A percentile compares a stretch with the other conserved stretches of the same genome.
These are phyloP conservation scores for Tinamus major DNA, from an alignment of 2,797 vertebrate genomes.

Conservation along the genomic window DNA sequence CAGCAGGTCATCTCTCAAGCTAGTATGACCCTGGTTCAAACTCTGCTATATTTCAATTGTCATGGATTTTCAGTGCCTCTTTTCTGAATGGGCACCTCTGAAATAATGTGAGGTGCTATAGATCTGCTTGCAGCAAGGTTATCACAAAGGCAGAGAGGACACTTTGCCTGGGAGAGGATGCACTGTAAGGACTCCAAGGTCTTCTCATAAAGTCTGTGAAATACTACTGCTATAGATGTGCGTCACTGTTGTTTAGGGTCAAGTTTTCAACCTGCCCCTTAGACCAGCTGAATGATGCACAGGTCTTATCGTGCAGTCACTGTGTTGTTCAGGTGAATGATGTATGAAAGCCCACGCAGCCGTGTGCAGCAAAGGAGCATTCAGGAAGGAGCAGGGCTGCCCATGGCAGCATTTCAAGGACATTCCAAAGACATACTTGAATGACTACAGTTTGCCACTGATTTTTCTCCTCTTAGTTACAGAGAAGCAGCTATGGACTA, in stretches of 20 bases:
- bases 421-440: background rate
- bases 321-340: background rate
- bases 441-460: accelerated
- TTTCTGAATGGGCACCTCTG: constrained; percentile 59
- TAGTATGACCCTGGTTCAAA: background rate
- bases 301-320: background rate
- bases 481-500: background rate
- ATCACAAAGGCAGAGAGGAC: constrained; percentile 51
- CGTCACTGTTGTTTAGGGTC: background rate
- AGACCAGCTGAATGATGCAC: background rate
- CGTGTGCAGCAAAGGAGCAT: accelerated
- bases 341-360: background rate
- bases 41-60: constrained; percentile 55
- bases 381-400: background rate
- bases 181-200: constrained; percentile 16
- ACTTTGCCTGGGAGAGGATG: background rate
- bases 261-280: constrained; percentile 2
- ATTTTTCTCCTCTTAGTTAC: background rate
- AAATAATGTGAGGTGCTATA: constrained; percentile 48
- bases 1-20: constrained; percentile 10
- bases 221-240: background rate
- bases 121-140: constrained; percentile 60
- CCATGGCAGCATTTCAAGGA: accelerated
- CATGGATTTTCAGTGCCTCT: constrained; percentile 63
- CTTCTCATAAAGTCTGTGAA: constrained; percentile 20